Evolutionary conservation across 2,888 invertebrate species (phyloP).

Genomic region (Ditylenchus weischeri): DNA sequence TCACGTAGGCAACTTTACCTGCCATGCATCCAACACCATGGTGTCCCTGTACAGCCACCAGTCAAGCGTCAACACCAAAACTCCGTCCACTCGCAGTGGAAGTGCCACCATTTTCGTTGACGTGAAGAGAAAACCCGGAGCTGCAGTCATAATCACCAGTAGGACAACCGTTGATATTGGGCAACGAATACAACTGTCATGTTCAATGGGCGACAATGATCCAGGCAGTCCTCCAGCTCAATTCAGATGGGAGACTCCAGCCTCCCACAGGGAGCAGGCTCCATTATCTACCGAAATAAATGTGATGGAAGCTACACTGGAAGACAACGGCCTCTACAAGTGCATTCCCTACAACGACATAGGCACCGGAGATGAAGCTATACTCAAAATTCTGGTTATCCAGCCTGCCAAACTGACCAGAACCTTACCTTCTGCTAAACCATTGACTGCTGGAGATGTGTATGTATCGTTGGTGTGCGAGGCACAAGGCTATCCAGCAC

Average conservation of each 20-base stretch:
- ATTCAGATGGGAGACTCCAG: constrained; percentile 41
- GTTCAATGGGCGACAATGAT: constrained; percentile 71
- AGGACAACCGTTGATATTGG: constrained; percentile 72
- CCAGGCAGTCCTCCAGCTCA: constrained; percentile 71
- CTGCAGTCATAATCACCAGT: constrained; percentile 59
- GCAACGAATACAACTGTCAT: constrained; percentile 76
- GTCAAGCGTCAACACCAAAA: constrained; percentile 36
- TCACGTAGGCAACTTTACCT: constrained; percentile 77
- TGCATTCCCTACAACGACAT: constrained; percentile 82
- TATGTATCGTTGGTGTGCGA: constrained; percentile 47
- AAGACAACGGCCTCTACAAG: constrained; percentile 82
- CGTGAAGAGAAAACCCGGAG: constrained; percentile 45
- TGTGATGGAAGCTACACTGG: constrained; percentile 71
- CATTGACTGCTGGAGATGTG: constrained; percentile 42
- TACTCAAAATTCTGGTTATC: constrained; percentile 70
- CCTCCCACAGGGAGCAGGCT: constrained; percentile 15
- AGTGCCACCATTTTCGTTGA: constrained; percentile 39
- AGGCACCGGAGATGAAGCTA: constrained; percentile 73
- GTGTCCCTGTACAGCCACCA: constrained; percentile 56
- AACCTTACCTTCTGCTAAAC: constrained; percentile 40
- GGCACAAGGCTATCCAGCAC: constrained; percentile 51
- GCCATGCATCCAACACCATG: constrained; percentile 80
- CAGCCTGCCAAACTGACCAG: constrained; percentile 49
- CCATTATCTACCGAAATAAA: neutral
- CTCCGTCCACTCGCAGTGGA: constrained; percentile 38